Evolutionary conservation across 2,888 invertebrate species (phyloP), one percentile per base, ranked within the genome.

Genomic region (Sarcophaga caerulescens): DNA sequence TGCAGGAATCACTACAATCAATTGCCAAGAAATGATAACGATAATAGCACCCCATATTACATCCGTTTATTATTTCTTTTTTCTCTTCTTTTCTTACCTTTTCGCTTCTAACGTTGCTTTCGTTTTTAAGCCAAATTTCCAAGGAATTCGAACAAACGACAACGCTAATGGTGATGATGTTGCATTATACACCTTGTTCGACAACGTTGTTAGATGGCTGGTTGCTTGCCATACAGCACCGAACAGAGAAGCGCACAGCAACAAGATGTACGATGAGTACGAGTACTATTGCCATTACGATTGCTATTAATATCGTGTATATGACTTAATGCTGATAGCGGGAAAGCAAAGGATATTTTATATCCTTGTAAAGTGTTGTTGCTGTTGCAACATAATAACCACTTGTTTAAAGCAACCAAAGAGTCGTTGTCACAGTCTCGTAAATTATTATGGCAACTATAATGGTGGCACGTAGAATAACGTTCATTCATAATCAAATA

Each of bases 401-500:
- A 52, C 52, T 52, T 52, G 17, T 17, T 14, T 52, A 52, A 52
- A 52, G 4, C 17, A 17, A 17, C 17, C 14, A 52, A 52, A 52
- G 17, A 52, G 17, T 52, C 52, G 17, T 52, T 52, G 52, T 60
- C 60, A 60, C 21, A 60, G 60, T 60, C 21, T 14, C 60, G 21
- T 60, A 19, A 17, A 60, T 21, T 60, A 10, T 60, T 47, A 19
- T 19, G 8, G 47, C 4, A 11, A 62, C 35, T 14, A 10, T 79
- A 47, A 21, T 23, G 74, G 69, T 68, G 81, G 63, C 86, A 84
- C 75, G 86, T 86, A 75, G 60, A 25, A 82, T 69, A 86, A 68
- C 66, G 60, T 77, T 84, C 75, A 81, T 75, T 86, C 81, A 75
- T 81, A 84, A 84, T 78, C 84, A 86, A 74, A 77, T 76, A 74